Conservation (phyloP, 2,797 vertebrate species). For the Leptoclinus maculatus region DNA sequence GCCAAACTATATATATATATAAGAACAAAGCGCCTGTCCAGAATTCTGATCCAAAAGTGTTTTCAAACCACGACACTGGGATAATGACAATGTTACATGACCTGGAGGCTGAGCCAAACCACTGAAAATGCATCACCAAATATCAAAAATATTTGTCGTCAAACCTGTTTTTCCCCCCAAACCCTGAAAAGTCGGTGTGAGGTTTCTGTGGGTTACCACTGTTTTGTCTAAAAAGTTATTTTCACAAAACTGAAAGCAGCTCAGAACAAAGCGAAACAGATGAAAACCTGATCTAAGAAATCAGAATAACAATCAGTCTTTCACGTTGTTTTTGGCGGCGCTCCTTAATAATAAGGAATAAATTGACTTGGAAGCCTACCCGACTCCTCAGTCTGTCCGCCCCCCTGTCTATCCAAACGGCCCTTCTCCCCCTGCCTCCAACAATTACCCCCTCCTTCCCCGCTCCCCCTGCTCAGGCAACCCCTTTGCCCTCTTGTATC, state of each 20-base stretch:
- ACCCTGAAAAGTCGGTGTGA: constrained; percentile 6
- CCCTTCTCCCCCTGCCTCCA: constrained; percentile 50
- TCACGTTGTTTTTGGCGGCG: constrained; percentile 56
- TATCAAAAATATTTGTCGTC: constrained; percentile 30
- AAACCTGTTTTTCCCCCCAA: neutral
- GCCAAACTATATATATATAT: constrained; percentile 31
- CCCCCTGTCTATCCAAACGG: constrained; percentile 59
- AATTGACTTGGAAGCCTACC: constrained; percentile 71
- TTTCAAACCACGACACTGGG: neutral
- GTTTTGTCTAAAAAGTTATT: constrained; percentile 27
- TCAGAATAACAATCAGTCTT: constrained; percentile 51
- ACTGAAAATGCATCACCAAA: constrained; percentile 26
- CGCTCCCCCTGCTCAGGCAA: constrained; percentile 58
- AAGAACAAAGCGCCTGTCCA: constrained; percentile 29
- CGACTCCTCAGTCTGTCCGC: constrained; percentile 59
- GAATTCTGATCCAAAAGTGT: constrained; percentile 35
- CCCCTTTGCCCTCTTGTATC: constrained; percentile 78
- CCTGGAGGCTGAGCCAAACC: constrained; percentile 29
- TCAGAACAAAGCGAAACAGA: constrained; percentile 33
- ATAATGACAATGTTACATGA: constrained; percentile 19
- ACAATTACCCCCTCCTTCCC: constrained; percentile 65
- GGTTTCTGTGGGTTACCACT: constrained; percentile 44
- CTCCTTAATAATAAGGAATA: constrained; percentile 73
- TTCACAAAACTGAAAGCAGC: constrained; percentile 22
- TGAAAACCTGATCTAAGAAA: constrained; percentile 38